Evolutionary conservation across 2,888 invertebrate genomes (phyloP), one percentile per base, ranked within the genome.

Genomic region (Dendrolimus pini): DNA sequence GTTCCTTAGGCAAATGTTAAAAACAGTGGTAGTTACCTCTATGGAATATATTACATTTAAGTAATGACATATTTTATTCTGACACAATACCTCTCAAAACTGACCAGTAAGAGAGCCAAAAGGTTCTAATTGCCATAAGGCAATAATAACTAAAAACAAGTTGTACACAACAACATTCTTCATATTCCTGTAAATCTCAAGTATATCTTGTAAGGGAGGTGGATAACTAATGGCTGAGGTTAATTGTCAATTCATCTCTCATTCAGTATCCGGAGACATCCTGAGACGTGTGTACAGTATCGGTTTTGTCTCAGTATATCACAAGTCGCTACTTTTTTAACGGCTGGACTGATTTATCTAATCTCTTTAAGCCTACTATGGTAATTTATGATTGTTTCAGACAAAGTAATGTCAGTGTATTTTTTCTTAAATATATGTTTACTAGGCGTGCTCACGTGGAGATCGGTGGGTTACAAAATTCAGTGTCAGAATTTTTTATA

Each of bases 191-290:
- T 2, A 12, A 47, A 10, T 9, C 6, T 12, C 12, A 9, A 47
- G 12, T 47, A 47, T 47, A 10, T 47, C 9, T 53, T 54, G 57
- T 54, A 57, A 55, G 62, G 65, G 68, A 65, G 64, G 61, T 61
- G 62, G 64, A 63, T 78, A 77, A 77, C 67, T 71, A 72, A 83
- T 70, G 68, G 72, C 65, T 67, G 67, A 72, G 75, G 76, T 80
- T 85, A 83, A 86, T 82, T 75, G 83, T 64, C 80, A 72, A 85
- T 88, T 85, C 83, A 85, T 84, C 76, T 70, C 73, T 69, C 65
- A 69, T 72, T 71, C 68, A 9, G 47, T 47, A 47, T 47, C 47
- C 47, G 47, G 47, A 47, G 9, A 47, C 47, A 47, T 47, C 61
- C 59, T 67, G 74, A 71, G 71, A 70, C 67, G 71, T 70, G 72